phyloP scores from a whole-genome alignment of 2,797 vertebrate species.

The Lutjanus campechanus region DNA sequence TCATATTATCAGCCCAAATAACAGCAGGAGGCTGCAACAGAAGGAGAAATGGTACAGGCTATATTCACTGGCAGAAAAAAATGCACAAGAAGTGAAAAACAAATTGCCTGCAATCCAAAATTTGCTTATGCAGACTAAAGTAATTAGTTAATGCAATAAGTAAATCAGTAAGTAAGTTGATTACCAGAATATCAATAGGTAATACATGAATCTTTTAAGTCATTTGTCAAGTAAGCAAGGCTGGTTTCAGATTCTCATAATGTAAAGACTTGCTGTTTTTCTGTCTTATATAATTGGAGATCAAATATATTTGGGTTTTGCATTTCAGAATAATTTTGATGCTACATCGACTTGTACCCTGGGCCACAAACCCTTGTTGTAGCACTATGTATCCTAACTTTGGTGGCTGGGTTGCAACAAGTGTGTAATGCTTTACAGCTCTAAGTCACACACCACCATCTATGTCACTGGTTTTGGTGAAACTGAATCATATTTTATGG shows the following conservation, averaged over 20 bases:
- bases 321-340: too few species aligned
- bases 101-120: not conserved
- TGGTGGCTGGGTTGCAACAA: too few species aligned
- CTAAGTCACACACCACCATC: too few species aligned
- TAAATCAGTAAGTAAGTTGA: not conserved
- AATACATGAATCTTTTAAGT: too few species aligned
- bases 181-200: not conserved
- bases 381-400: too few species aligned
- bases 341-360: too few species aligned
- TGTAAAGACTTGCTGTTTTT: not conserved
- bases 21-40: slow-evolving; percentile 16
- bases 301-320: not conserved
- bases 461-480: too few species aligned
- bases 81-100: not conserved
- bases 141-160: not conserved
- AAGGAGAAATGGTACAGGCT: not conserved
- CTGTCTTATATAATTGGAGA: not conserved
- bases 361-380: too few species aligned
- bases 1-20: slow-evolving; percentile 34
- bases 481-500: too few species aligned
- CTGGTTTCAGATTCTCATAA: not conserved
- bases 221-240: not conserved
- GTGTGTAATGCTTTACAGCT: too few species aligned
- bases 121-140: not conserved
- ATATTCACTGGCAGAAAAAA: not conserved